Percentiles rank a stretch among this genome's conserved stretches.
Evolutionary conservation across 2,888 invertebrate species (phyloP).

Genomic region (Mythimna ferrago): DNA sequence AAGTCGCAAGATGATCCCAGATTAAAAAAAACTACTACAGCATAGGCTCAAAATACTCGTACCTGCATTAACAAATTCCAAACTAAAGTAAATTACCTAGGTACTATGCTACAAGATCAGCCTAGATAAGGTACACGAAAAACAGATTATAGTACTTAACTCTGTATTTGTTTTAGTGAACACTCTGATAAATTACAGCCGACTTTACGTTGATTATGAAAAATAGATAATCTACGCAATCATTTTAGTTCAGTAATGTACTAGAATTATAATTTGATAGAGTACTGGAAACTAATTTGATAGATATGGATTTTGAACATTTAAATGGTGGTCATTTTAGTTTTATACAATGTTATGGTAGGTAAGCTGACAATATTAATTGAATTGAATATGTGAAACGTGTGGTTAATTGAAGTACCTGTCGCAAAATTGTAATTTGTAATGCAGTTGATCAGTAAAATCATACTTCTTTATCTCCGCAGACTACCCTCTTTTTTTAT

Average conservation of each 20-base stretch:
- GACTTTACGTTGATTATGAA: conserved; percentile 53
- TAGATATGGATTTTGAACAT: conserved; percentile 33
- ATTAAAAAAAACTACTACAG: background rate
- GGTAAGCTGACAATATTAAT: conserved; percentile 7
- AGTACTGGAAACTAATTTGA: conserved; percentile 51
- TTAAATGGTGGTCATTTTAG: conserved; percentile 23
- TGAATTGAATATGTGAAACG: conserved; percentile 1
- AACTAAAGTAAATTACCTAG: conserved; percentile 13
- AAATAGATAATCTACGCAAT: conserved; percentile 50
- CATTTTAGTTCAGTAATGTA: conserved; percentile 38
- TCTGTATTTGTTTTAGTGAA: conserved; percentile 52
- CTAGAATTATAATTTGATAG: conserved; percentile 48
- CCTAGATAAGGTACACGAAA: conserved; percentile 20
- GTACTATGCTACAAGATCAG: conserved; percentile 10
- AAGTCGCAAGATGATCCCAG: too few species aligned
- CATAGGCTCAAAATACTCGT: background rate
- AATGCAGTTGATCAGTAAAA: background rate
- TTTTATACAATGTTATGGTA: conserved; percentile 4
- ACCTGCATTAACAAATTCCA: background rate
- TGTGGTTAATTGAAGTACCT: background rate
- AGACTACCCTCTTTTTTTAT: too few species aligned
- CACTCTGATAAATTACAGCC: conserved; percentile 48
- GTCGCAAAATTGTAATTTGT: conserved; percentile 2
- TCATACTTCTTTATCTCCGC: background rate
- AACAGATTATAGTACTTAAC: conserved; percentile 29